Conservation (phyloP, 2,113 vertebrate genomes). For the Phodopus roborovskii region DNA sequence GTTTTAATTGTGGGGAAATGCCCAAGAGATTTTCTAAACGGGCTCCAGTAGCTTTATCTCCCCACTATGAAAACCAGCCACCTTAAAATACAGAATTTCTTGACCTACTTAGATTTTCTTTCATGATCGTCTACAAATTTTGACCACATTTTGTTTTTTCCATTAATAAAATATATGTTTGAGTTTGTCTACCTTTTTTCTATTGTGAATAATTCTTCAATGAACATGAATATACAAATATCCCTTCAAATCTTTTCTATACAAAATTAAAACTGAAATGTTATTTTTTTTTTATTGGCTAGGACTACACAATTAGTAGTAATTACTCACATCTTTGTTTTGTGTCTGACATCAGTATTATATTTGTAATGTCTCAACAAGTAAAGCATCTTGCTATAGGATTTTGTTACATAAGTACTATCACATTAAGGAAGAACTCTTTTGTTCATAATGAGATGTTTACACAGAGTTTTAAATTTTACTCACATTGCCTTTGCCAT, state of each 20-base stretch:
- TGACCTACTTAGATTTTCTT: neutral
- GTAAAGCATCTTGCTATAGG: neutral
- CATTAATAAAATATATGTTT: neutral
- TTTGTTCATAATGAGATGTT: neutral
- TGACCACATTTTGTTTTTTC: neutral
- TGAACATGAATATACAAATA: neutral
- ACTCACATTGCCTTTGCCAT: neutral
- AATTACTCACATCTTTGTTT: neutral
- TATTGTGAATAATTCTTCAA: neutral
- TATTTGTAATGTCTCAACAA: neutral
- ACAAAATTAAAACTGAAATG: neutral
- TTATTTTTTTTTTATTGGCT: constrained; percentile 6
- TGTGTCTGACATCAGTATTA: neutral
- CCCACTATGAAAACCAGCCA: neutral
- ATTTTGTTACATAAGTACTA: neutral
- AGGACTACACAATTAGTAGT: neutral
- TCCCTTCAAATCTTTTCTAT: neutral
- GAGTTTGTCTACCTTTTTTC: neutral
- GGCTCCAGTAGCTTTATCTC: neutral
- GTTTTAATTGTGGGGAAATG: neutral
- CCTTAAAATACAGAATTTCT: neutral
- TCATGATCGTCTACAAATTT: neutral
- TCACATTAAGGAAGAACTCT: neutral
- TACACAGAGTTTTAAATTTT: neutral
- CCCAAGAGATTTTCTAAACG: neutral